Conservation (phyloP, 2,888 invertebrate genomes). For the Sarcophaga caerulescens region DNA sequence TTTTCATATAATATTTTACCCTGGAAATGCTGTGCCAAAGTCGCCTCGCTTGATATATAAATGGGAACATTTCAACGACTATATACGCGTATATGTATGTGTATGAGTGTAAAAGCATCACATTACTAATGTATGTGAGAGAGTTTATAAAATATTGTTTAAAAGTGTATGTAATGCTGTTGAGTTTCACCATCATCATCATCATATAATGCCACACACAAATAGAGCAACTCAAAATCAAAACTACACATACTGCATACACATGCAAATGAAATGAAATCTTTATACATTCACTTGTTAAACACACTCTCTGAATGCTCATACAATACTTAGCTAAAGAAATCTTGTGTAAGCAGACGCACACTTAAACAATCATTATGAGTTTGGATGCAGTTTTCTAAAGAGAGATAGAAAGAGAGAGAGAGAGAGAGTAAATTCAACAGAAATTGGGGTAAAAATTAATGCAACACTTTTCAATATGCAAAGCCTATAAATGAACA, state of each 20-base stretch:
- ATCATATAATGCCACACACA: conserved; percentile 38
- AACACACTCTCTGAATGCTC: too few species aligned
- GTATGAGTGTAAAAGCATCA: background rate
- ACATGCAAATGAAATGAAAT: background rate
- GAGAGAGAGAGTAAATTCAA: too few species aligned
- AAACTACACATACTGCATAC: background rate
- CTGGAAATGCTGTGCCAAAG: conserved; percentile 53
- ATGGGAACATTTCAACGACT: background rate
- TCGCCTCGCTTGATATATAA: background rate
- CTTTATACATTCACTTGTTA: too few species aligned
- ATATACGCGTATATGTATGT: background rate
- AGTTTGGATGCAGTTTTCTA: conserved; percentile 55
- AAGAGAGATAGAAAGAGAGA: background rate
- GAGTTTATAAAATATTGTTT: conserved; percentile 8
- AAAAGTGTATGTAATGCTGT: conserved; percentile 36
- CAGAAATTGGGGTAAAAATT: too few species aligned
- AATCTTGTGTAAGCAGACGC: too few species aligned
- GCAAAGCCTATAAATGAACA: conserved; percentile 3
- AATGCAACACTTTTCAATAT: too few species aligned
- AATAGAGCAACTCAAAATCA: background rate
- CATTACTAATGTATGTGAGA: background rate
- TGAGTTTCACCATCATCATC: conserved; percentile 54
- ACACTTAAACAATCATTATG: conserved; percentile 30
- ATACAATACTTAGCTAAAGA: too few species aligned
- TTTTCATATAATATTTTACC: conserved; percentile 42